phyloP scores from a whole-genome alignment of 2,113 vertebrate species.

The Notothenia rossii region DNA sequence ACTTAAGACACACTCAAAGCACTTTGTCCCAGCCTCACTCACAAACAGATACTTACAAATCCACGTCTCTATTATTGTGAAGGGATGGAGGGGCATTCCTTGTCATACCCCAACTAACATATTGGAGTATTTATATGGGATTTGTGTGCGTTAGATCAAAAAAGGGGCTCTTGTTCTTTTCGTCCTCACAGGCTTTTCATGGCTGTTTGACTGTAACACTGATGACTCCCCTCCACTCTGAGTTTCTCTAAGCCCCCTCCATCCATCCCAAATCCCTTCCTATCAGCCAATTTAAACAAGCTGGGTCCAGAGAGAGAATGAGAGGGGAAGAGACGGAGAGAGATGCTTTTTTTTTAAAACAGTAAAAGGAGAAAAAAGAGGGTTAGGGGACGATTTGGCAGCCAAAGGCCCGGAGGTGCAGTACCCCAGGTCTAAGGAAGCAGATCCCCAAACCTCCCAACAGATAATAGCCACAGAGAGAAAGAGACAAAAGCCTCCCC shows the following conservation, averaged over 20 bases:
- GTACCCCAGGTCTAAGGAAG: constrained; percentile 81
- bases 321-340: constrained; percentile 33
- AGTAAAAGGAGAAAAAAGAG: constrained; percentile 77
- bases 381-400: constrained; percentile 86
- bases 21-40: constrained; percentile 37
- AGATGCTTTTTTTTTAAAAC: constrained; percentile 87
- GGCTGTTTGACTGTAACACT: constrained; percentile 87
- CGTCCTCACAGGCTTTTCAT: constrained; percentile 85
- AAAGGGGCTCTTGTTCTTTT: constrained; percentile 85
- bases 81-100: constrained; percentile 49
- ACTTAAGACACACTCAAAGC: constrained; percentile 63
- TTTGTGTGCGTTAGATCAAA: constrained; percentile 87
- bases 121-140: constrained; percentile 87
- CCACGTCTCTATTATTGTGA: constrained; percentile 57
- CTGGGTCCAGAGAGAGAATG: constrained; percentile 79
- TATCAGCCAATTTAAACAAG: constrained; percentile 86
- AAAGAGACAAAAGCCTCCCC: constrained; percentile 77
- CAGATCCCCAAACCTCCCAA: constrained; percentile 82
- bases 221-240: constrained; percentile 77
- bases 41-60: constrained; percentile 69
- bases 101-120: constrained; percentile 78
- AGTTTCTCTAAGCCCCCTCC: constrained; percentile 84
- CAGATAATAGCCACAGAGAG: constrained; percentile 82
- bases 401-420: constrained; percentile 80
- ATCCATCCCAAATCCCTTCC: constrained; percentile 87